Percentiles rank a stretch among this genome's conserved stretches.
Evolutionary conservation across 2,888 invertebrate species (phyloP).

Genomic region (Alcis repandata): DNA sequence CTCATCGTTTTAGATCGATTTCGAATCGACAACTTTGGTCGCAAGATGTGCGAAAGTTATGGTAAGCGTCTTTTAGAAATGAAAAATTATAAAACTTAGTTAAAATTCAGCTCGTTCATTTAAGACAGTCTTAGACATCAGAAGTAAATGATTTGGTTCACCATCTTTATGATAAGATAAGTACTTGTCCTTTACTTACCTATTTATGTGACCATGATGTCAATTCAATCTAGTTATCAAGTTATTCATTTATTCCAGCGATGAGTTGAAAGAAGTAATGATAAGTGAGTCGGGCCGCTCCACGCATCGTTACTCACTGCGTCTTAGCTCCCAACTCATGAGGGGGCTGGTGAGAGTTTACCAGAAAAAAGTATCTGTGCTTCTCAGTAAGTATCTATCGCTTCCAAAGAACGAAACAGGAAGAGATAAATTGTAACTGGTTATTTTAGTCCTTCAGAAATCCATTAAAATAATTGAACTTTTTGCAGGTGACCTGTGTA

Average conservation of each 20-base stretch:
- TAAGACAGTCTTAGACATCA: neutral
- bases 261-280: slow-evolving; percentile 72
- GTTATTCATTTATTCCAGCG: slow-evolving; percentile 55
- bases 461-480: neutral
- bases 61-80: slow-evolving; percentile 59
- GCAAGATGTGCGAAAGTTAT: slow-evolving; percentile 74
- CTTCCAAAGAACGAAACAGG: neutral
- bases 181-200: too few species aligned
- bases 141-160: neutral
- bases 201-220: too few species aligned
- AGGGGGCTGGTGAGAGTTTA: slow-evolving; percentile 75
- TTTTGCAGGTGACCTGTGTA: slow-evolving; percentile 73
- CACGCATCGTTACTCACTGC: slow-evolving; percentile 73
- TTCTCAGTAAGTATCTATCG: slow-evolving; percentile 62
- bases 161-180: too few species aligned
- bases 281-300: slow-evolving; percentile 75
- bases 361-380: slow-evolving; percentile 69
- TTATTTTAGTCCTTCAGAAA: too few species aligned
- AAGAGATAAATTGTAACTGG: too few species aligned
- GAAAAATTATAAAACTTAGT: neutral
- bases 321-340: slow-evolving; percentile 77
- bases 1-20: slow-evolving; percentile 72
- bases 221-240: neutral
- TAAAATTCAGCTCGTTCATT: too few species aligned
- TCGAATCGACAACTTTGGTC: slow-evolving; percentile 74